Percentiles rank a stretch among this genome's conserved stretches.
Conservation (phyloP, 2,797 vertebrate species). For the Rousettus madagascariensis region DNA sequence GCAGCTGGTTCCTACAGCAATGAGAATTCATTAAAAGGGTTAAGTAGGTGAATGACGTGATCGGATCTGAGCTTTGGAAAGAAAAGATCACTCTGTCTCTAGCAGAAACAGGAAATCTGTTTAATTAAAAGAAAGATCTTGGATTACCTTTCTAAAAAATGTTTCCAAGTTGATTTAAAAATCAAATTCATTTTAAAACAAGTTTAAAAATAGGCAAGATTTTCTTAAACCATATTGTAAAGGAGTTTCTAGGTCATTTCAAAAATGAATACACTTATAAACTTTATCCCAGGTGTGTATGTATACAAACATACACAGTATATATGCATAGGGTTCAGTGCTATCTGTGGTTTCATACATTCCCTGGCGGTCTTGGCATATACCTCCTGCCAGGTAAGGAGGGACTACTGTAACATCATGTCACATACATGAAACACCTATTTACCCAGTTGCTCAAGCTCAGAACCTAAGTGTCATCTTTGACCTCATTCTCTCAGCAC, state of each 20-base stretch:
- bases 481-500: neutral
- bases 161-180: neutral
- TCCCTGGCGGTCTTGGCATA: neutral
- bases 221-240: neutral
- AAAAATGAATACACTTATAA: neutral
- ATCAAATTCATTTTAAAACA: neutral
- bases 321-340: neutral
- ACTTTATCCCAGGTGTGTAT: neutral
- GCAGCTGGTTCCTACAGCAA: neutral
- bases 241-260: neutral
- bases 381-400: neutral
- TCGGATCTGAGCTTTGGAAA: neutral
- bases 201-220: neutral
- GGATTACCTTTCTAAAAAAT: neutral
- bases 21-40: neutral
- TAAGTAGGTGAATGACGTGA: neutral
- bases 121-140: neutral
- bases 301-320: neutral
- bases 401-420: neutral
- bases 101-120: neutral
- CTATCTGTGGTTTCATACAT: neutral
- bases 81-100: neutral
- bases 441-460: neutral
- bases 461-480: neutral
- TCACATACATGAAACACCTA: neutral